Percentiles rank a stretch among this genome's conserved stretches.
phyloP scores from a whole-genome alignment of 1,140 invertebrate species.

The Pachyrhynchus sulphureomaculatus region DNA sequence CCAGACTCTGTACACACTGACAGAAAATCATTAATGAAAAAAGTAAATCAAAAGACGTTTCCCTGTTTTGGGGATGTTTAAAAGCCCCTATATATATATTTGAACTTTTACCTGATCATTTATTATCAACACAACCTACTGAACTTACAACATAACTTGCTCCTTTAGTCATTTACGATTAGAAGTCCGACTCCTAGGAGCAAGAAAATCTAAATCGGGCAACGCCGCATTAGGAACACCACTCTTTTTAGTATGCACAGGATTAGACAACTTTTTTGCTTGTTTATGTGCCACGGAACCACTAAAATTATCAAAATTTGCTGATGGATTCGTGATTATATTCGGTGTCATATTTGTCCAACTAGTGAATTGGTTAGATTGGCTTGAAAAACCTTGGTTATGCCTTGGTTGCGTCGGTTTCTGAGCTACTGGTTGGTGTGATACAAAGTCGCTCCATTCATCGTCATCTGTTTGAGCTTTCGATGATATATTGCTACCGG shows the following conservation, averaged over 20 bases:
- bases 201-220: slow-evolving; percentile 55
- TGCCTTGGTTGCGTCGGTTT: background rate
- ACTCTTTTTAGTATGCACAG: slow-evolving; percentile 29
- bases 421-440: slow-evolving; percentile 34
- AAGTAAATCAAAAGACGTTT: no score
- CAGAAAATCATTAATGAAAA: no score
- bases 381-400: background rate
- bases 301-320: slow-evolving; percentile 31
- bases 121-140: background rate
- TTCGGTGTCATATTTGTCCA: slow-evolving; percentile 35
- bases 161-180: slow-evolving; percentile 47
- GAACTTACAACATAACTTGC: slow-evolving; percentile 44
- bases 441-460: slow-evolving; percentile 67
- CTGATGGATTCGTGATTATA: slow-evolving; percentile 40
- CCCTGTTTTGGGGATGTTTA: no score
- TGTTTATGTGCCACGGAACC: slow-evolving; percentile 2
- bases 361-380: slow-evolving; percentile 16
- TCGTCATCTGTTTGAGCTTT: slow-evolving; percentile 54
- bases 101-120: no score
- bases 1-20: no score
- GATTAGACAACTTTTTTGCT: slow-evolving; percentile 2
- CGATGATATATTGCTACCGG: background rate
- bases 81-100: no score
- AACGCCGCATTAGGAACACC: slow-evolving; percentile 52
- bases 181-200: slow-evolving; percentile 44